Evolutionary conservation across 2,797 vertebrate genomes (phyloP).

Genomic region (Anguilla marmorata): DNA sequence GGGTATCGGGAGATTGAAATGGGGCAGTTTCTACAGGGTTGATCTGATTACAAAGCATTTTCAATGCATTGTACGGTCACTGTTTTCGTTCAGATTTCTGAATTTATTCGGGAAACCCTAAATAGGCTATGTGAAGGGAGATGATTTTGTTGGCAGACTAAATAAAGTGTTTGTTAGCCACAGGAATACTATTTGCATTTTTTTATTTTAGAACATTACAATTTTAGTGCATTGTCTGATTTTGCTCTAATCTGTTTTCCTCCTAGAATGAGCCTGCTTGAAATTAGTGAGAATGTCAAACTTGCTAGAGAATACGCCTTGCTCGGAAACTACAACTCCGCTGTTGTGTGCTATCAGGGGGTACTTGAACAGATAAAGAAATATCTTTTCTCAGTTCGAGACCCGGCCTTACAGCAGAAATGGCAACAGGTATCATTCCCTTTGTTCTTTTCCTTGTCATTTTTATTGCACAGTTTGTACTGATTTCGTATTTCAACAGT

Average conservation of each 20-base stretch:
- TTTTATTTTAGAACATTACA: background rate
- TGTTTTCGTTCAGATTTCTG: background rate
- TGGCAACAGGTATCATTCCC: conserved; percentile 88
- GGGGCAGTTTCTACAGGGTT: background rate
- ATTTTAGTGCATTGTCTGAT: background rate
- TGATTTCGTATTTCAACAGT: background rate
- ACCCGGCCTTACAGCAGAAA: conserved; percentile 82
- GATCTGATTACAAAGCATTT: background rate
- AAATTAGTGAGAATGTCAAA: conserved; percentile 95
- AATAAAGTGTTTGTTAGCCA: background rate
- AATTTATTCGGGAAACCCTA: no score
- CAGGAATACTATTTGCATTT: background rate
- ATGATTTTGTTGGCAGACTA: background rate
- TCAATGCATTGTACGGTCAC: background rate
- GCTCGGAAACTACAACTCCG: conserved; percentile 94
- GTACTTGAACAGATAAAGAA: conserved; percentile 93
- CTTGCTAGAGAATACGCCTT: conserved; percentile 94
- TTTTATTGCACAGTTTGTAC: background rate
- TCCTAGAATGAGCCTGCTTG: conserved; percentile 87
- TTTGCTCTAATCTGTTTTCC: background rate
- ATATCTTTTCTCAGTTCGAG: conserved; percentile 80
- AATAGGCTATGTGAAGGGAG: background rate
- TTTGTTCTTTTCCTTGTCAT: background rate
- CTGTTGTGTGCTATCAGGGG: conserved; percentile 91
- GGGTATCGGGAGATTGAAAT: background rate